Evolutionary conservation across 2,113 vertebrate species (phyloP), one percentile per base, ranked within the genome.

Genomic region (Odontophorus gujanensis): DNA sequence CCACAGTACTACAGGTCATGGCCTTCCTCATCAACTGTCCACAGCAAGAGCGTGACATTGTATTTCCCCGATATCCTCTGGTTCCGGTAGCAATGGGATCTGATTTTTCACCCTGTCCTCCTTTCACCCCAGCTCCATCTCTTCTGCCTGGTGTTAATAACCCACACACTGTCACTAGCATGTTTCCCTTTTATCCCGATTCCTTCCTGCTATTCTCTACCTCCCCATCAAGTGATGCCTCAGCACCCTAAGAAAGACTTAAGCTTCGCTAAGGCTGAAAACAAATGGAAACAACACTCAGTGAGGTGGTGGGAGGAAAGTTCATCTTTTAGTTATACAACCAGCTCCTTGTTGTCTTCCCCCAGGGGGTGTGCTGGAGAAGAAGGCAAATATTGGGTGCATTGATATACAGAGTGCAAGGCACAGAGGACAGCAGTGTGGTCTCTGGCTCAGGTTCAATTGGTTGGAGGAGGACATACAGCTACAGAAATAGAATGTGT

Each of bases 341-440:
- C 55, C 1, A 1, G 11, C 15, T 15, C 12, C 47, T n/a, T 2
- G 8, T 3, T 38, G 38, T 38, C 38, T 28, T 26, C 55, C 2
- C 0, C 7, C 13, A 26, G 1, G 2, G 42, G 58, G 9, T 1
- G 1, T 40, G 62, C 42, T 63, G n/a, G 22, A 1, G 0, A 21
- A 18, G 21, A 7, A 38, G 74, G 71, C 71, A 82, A 51, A 30
- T 1, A 2, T 6, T 38, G 53, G 34, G 10, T 40, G 40, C 30
- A 4, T 42, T 3, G 14, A 30, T 11, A 34, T 26, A 5, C 19
- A 68, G 14, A 43, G 34, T 25, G 42, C 11, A 25, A n/a, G 47
- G 38, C 62, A 61, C 66, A 18, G 16, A 48, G 6, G 45, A 19
- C n/a, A 24, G 42, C 15, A 42, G 42, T 1, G 0, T 36, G 34